A percentile compares a stretch with the other conserved stretches of the same genome.
Evolutionary conservation across 2,888 invertebrate genomes (phyloP).

Genomic region (Tiliacea aurago): DNA sequence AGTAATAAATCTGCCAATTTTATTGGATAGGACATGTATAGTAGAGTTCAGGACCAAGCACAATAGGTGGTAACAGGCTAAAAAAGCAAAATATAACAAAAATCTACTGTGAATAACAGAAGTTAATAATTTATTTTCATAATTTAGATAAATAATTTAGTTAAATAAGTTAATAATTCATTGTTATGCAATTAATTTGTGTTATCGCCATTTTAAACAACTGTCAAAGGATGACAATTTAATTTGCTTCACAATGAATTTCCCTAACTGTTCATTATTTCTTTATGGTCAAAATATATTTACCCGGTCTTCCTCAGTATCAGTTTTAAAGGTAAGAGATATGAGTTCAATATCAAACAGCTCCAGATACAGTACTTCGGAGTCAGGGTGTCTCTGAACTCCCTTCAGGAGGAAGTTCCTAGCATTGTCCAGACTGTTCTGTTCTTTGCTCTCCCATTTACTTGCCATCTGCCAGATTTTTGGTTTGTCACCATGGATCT

Average conservation of each 20-base stretch:
- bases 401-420: constrained; percentile 94
- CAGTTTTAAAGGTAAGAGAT: constrained; percentile 75
- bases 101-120: not conserved
- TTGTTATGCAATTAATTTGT: too few species aligned
- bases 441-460: constrained; percentile 94
- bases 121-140: too few species aligned
- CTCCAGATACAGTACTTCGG: constrained; percentile 93
- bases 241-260: not conserved
- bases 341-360: constrained; percentile 83
- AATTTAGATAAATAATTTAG: too few species aligned
- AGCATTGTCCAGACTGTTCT: constrained; percentile 92
- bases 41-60: not conserved
- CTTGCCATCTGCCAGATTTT: constrained; percentile 95
- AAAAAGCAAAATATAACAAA: not conserved
- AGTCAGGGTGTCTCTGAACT: constrained; percentile 93
- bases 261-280: not conserved
- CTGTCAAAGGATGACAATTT: too few species aligned
- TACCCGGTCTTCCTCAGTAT: constrained; percentile 85
- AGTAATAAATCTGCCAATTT: not conserved
- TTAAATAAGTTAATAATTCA: too few species aligned
- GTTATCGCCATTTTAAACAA: too few species aligned
- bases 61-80: not conserved
- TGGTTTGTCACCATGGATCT: constrained; percentile 94
- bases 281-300: not conserved
- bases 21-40: not conserved